Base-by-base conservation (phyloP, 2,797 vertebrate genomes). In the Crypturellus tataupa region DNA sequence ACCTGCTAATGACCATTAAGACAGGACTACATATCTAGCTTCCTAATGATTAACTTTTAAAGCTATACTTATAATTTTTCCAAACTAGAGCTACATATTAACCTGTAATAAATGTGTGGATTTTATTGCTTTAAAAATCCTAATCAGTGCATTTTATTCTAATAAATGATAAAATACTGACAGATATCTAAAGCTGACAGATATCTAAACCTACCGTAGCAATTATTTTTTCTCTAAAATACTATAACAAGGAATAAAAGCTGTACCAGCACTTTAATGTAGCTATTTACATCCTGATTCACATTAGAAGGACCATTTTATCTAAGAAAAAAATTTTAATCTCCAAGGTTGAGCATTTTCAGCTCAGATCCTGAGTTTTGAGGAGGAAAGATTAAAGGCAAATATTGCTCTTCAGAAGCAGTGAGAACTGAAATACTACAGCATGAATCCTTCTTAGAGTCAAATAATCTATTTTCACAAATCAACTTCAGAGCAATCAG, bases 21-120 rank as follows among this genome's bases (percentile, higher is more conserved):
- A 27, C 73, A 95, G 79, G 88, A 76, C 87, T 94, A 94, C 35
- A 71, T 46, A 68, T 29, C 51, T 89, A 94, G 93, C 90, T 95
- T 96, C 85, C 95, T 96, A 97, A 97, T 96, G 2, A 97, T 97
- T 96, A 97, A 97, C 94, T 94, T 49, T 94, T 94, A 92, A 92
- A 95, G 90, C 69, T 76, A 59, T 95, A 96, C 93, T 96, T 93
- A 75, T 80, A n/a, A 87, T 95, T 24, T 96, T 93, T 91, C 51
- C 81, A 96, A 84, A 90, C 62, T 93, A 95, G 78, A 80, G 89
- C 81, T 96, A 83, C 90, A 55, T 87, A 97, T 97, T 97, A 97
- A 97, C 97, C 84, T 33, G 0, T 91, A 73, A 87, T 84, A 97
- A 68, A 89, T 64, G 94, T 92, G 95, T 97, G 95, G 21, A 96